Conservation (phyloP, 1,140 invertebrate species). For the Heliothis subflexa region DNA sequence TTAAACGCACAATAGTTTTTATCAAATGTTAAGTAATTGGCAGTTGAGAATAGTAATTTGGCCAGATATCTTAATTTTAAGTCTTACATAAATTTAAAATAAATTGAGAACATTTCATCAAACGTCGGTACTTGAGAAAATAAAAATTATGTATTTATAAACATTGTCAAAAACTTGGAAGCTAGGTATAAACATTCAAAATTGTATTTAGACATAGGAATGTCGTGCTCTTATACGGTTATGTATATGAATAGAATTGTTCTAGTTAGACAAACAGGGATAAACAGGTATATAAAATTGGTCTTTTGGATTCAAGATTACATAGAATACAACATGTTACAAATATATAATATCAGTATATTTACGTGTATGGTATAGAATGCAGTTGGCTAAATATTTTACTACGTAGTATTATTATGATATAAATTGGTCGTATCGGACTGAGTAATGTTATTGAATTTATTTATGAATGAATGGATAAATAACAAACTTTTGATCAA, state of each 20-base stretch:
- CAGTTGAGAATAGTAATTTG: slow-evolving; percentile 75
- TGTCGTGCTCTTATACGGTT: neutral
- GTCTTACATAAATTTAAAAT: slow-evolving; percentile 53
- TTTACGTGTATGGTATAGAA: slow-evolving; percentile 6
- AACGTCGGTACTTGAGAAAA: neutral
- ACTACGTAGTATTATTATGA: slow-evolving; percentile 16
- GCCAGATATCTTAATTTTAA: slow-evolving; percentile 56
- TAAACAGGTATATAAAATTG: slow-evolving; percentile 59
- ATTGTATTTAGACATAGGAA: slow-evolving; percentile 7
- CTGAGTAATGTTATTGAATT: neutral
- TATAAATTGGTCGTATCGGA: slow-evolving; percentile 34
- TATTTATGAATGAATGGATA: neutral
- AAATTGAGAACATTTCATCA: slow-evolving; percentile 47
- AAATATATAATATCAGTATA: slow-evolving; percentile 27
- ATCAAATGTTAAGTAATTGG: slow-evolving; percentile 73
- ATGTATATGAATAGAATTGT: slow-evolving; percentile 28
- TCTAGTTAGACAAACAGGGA: slow-evolving; percentile 31
- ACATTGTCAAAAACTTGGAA: slow-evolving; percentile 30
- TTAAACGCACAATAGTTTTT: slow-evolving; percentile 62
- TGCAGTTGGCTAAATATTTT: slow-evolving; percentile 9
- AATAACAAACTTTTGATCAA: neutral
- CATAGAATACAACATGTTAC: slow-evolving; percentile 46
- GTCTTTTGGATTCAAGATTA: slow-evolving; percentile 50
- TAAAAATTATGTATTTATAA: slow-evolving; percentile 1
- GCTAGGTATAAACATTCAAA: slow-evolving; percentile 31